A percentile compares a stretch with the other conserved stretches of the same genome.
Conservation (phyloP, 2,113 vertebrate genomes). For the Microtus oregoni region DNA sequence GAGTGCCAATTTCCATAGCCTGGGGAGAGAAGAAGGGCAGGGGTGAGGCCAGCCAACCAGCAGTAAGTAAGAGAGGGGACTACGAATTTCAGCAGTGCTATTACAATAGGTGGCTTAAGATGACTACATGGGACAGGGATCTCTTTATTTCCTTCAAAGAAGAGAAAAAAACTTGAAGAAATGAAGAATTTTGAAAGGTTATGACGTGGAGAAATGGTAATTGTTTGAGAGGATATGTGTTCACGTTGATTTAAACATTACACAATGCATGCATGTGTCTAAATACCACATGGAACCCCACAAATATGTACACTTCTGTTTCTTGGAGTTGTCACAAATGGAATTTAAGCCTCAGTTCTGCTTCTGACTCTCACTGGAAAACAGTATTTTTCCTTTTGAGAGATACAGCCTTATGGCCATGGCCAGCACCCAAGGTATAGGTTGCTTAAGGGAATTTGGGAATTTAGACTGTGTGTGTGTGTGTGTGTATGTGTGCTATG, state of each 20-base stretch:
- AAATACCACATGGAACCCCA: neutral
- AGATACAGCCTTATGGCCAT: neutral
- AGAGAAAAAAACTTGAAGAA: neutral
- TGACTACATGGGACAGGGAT: too few relatives aligned
- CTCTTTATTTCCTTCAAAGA: neutral
- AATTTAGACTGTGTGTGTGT: neutral
- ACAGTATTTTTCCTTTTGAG: neutral
- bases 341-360: neutral
- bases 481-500: neutral
- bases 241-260: neutral
- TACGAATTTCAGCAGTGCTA: neutral
- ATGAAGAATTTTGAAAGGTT: neutral
- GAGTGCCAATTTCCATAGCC: neutral
- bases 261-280: neutral
- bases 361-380: neutral
- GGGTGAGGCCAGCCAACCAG: rapidly evolving
- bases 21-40: neutral
- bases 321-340: too few relatives aligned
- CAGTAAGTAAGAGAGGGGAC: neutral
- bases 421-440: neutral
- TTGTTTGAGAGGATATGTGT: neutral
- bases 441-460: neutral
- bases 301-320: neutral
- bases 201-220: neutral
- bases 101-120: neutral